These are phyloP conservation scores for Thinocorus orbignyianus DNA, from an alignment of 2,113 vertebrate genomes.

Conservation along the genomic window DNA sequence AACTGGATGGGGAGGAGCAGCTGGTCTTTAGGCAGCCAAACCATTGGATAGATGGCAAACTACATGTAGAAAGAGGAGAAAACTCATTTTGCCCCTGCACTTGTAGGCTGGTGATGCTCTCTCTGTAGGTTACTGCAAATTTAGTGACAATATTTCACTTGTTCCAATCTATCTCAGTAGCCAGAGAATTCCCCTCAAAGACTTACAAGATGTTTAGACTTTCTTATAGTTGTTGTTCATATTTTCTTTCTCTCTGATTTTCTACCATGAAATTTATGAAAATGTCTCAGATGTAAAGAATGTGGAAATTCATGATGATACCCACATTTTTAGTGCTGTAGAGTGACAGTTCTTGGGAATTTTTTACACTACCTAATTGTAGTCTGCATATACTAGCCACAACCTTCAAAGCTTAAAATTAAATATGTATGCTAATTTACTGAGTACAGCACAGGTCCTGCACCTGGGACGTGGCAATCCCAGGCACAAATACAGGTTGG, in stretches of 20 bases:
- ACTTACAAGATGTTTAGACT: not conserved
- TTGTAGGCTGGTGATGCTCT: not conserved
- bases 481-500: too few species aligned
- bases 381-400: not conserved
- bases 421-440: not conserved
- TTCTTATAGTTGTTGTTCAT: not conserved
- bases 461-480: too few species aligned
- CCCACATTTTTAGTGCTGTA: not conserved
- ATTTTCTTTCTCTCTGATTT: not conserved
- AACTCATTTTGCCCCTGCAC: not conserved
- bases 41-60: not conserved
- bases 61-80: not conserved
- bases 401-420: not conserved
- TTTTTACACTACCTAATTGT: not conserved
- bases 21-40: not conserved
- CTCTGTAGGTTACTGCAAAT: not conserved
- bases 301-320: not conserved
- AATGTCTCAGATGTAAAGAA: not conserved
- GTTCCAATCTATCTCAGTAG: not conserved
- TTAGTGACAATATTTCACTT: not conserved
- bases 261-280: not conserved
- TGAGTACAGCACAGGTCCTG: not conserved
- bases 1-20: not conserved
- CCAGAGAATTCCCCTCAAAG: not conserved
- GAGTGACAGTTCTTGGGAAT: not conserved